phyloP scores from a whole-genome alignment of 2,888 invertebrate species.

The Rhynchonema sp. region DNA sequence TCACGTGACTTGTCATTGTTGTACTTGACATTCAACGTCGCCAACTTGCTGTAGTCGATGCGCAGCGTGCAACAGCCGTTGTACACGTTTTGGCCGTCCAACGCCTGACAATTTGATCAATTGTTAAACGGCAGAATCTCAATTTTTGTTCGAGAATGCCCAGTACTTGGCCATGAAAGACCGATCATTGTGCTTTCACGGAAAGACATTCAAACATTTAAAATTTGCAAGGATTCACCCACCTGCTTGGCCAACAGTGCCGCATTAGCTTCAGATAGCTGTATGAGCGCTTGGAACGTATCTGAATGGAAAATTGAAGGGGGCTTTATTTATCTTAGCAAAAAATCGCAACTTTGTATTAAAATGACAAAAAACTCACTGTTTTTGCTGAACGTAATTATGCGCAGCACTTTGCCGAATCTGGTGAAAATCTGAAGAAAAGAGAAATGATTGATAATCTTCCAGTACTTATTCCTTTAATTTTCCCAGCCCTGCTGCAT shows the following conservation, averaged over 20 bases:
- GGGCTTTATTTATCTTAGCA: not conserved
- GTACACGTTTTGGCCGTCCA: constrained; percentile 98
- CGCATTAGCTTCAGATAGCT: constrained; percentile 86
- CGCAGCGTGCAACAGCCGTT: constrained; percentile 96
- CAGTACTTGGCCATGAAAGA: too few relatives aligned
- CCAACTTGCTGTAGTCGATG: constrained; percentile 96
- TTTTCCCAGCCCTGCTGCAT: too few relatives aligned
- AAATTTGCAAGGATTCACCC: too few relatives aligned
- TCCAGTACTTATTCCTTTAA: too few relatives aligned
- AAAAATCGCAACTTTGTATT: not conserved
- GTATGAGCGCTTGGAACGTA: constrained; percentile 94
- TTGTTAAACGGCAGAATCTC: too few relatives aligned
- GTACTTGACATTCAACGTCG: constrained; percentile 92
- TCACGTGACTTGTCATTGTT: constrained; percentile 99
- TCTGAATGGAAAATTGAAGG: constrained; percentile 42
- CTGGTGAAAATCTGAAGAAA: constrained; percentile 77
- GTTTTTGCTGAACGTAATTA: constrained; percentile 99
- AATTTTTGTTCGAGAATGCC: too few relatives aligned
- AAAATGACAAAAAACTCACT: constrained; percentile 45
- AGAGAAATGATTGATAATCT: not conserved
- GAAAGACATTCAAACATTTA: too few relatives aligned
- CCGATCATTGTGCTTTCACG: too few relatives aligned
- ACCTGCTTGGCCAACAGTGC: constrained; percentile 91
- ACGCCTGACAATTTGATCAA: constrained; percentile 44
- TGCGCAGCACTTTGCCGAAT: constrained; percentile 94